Evolutionary conservation across 2,888 invertebrate species (phyloP), one percentile per base, ranked within the genome.

Genomic region (Emmelina monodactyla): DNA sequence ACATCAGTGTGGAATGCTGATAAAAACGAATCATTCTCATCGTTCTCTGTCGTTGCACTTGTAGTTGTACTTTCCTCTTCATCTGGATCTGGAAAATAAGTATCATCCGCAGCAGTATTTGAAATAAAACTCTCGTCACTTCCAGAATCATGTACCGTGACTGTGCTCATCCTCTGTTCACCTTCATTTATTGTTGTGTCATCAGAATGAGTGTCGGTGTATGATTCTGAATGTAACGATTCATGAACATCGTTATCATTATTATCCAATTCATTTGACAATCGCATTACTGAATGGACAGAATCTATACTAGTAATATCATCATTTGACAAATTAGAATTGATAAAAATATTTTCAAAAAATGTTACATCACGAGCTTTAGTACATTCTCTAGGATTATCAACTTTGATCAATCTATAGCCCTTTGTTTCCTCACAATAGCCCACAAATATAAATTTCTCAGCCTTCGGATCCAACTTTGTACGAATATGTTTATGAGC

Each of bases 391-490:
- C 11, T 25, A 14, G 38, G 37, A 37, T 16, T 31, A 4, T 37
- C 19, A 7, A 41, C 41, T 22, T 46, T 34, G 12, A 44, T 35
- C 11, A 42, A 30, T 15, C 39, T 31, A 28, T 41, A 41, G n/a
- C 40, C 38, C 32, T 28, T 37, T 16, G 28, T 32, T 2, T 32
- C 12, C 11, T 36, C 19, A 25, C 37, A 36, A 22, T 37, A 42
- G 1, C 42, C 39, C 12, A 42, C 39, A 36, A 37, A 39, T 10
- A 39, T 35, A 10, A 28, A 32, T 14, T 25, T n/a, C 25, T 30
- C 39, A 33, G 34, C 28, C 12, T 43, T 43, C 25, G 38, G 30
- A 33, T 42, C 40, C 22, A 41, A 22, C 34, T 45, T 45, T 5
- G 34, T 42, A 1, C 38, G 28, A n/a, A 32, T 37, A 28, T 41